These are phyloP conservation scores for Sanderia malayensis DNA, from an alignment of 30 jellyfish, hydroid and myxozoan species.

Conservation along the genomic window DNA sequence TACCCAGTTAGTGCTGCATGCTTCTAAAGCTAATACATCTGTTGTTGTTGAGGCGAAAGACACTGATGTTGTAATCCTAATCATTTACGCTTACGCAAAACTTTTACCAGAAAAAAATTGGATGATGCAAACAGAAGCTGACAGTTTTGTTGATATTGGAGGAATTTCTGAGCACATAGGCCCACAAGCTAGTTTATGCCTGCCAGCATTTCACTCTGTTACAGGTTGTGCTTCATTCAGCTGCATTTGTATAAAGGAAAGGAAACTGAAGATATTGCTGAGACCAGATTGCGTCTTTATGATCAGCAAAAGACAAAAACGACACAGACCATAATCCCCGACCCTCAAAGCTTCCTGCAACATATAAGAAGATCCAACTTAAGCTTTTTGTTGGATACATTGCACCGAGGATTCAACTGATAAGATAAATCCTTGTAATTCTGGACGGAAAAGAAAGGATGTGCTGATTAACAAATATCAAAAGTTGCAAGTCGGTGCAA, in stretches of 20 bases:
- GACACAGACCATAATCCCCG: neutral
- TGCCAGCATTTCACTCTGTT: neutral
- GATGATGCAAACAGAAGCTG: neutral
- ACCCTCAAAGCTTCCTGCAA: neutral
- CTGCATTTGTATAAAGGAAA: neutral
- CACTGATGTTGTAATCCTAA: neutral
- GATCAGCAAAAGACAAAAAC: neutral
- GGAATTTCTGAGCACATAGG: neutral
- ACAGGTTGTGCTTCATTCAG: neutral
- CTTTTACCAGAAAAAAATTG: neutral
- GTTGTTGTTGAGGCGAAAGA: neutral
- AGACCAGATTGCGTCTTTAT: no score
- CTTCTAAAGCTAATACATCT: neutral
- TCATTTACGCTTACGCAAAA: neutral
- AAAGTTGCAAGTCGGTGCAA: no score
- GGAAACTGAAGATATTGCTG: neutral
- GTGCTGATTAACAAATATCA: no score
- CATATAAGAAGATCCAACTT: neutral
- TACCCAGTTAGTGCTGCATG: slow-evolving; percentile 4
- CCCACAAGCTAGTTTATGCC: neutral
- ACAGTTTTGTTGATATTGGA: neutral
- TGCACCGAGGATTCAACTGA: no score
- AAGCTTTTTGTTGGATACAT: neutral
- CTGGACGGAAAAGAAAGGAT: neutral
- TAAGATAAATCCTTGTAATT: neutral